Base-by-base conservation (phyloP, 2,113 vertebrate species). In the Mormyrus iriodes region DNA sequence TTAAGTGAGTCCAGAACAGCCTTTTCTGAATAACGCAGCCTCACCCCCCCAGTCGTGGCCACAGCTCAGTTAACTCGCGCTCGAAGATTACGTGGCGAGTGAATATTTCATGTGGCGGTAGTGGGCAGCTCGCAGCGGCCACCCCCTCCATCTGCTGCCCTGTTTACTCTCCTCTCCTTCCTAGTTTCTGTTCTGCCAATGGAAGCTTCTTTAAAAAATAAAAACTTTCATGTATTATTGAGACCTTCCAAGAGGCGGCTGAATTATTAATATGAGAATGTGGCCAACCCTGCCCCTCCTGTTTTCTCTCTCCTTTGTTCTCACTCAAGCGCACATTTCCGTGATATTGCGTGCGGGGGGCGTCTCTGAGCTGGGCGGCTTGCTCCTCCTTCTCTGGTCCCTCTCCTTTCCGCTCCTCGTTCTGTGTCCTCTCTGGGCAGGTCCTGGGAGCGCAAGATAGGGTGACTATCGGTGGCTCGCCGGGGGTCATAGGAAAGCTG, bases 161-260 rank as follows among this genome's bases (percentile, higher is more conserved):
- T 82, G 35, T 88, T 82, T 85, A 46, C 82, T 84, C 52, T 87
- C 51, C 73, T 76, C 61, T 86, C 46, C 76, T 87, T 90, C 44
- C 21, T 76, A 17, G 48, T 79, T 87, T 87, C 35, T 55, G 44
- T 82, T 44, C 31, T 53, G 61, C 69, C 6, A 21, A 49, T 52
- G 85, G 85, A 51, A 86, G 88, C 69, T 42, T 35, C 31, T 55
- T 90, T 82, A 79, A 49, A n/a, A 24, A 76, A 73, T 7, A 48
- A 83, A 79, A 44, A 79, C 89, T 87, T 87, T 79, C 89, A 90
- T 90, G 49, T 87, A 90, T 89, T 89, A 89, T 90, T 90, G 85
- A 90, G 73, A 90, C 69, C 6, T 46, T 87, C 73, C 61, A 90
- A 90, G 69, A 53, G 61, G 17, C 35, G 73, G 51, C n/a, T 87